These are phyloP conservation scores for Epinephelus fuscoguttatus DNA, from an alignment of 2,113 vertebrate species.

Conservation along the genomic window DNA sequence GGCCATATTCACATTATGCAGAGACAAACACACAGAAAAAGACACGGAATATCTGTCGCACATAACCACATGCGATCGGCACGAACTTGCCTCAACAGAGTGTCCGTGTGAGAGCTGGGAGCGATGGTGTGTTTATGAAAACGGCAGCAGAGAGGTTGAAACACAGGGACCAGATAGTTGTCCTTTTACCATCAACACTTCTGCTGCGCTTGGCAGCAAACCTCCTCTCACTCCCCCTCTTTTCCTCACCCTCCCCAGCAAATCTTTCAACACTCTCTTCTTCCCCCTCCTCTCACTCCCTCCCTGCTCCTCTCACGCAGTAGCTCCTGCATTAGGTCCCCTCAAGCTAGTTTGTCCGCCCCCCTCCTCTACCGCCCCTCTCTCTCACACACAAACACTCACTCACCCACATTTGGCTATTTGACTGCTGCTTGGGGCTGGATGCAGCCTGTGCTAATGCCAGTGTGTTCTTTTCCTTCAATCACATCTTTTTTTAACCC, in stretches of 20 bases:
- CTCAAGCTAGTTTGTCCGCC: conserved; percentile 33
- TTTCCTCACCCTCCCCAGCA: conserved; percentile 48
- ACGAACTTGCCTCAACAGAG: conserved; percentile 4
- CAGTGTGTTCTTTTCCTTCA: conserved; percentile 30
- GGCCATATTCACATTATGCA: conserved; percentile 47
- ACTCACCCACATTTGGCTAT: conserved; percentile 28
- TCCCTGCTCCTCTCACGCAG: conserved; percentile 46
- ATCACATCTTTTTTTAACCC: conserved; percentile 9
- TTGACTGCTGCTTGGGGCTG: conserved; percentile 43
- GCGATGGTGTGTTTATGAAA: conserved; percentile 47
- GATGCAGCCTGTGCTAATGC: conserved; percentile 32
- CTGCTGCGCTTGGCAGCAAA: conserved; percentile 69
- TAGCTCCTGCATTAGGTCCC: conserved; percentile 38
- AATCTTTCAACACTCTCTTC: conserved; percentile 65
- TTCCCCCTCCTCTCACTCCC: conserved; percentile 26
- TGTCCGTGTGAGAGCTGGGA: conserved; percentile 25
- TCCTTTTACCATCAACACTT: conserved; percentile 77
- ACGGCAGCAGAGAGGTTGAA: conserved; percentile 30
- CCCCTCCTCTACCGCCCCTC: neutral
- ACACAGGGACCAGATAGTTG: conserved; percentile 67
- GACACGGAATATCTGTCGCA: conserved; percentile 8
- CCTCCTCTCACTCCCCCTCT: conserved; percentile 48
- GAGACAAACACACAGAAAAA: conserved; percentile 42
- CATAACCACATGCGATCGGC: conserved; percentile 20
- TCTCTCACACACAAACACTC: conserved; percentile 13